Base-by-base conservation (phyloP, 2,888 invertebrate species). In the Drosophila pegasa region DNA sequence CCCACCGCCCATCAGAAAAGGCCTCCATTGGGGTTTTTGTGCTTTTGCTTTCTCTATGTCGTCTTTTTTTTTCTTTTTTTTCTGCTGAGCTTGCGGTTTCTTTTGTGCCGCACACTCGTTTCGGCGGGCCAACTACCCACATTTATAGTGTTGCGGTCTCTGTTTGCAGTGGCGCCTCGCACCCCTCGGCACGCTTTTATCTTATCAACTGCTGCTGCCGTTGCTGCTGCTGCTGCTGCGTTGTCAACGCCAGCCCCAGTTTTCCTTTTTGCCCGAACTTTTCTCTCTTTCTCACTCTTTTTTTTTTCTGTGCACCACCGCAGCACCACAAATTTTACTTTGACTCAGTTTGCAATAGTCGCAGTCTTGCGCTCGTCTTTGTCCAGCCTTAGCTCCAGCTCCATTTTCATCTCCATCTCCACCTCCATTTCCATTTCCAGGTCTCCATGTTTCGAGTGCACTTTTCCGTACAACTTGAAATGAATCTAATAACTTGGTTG, bases 71-170 rank as follows among this genome's bases (percentile, higher is more conserved):
- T 25, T 38, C 25, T 45, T 61, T 20, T 38, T 48, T 38, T 64
- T 62, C 63, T 89, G 89, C 83, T 88, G 89, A 84, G 88, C 89
- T 84, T 89, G 83, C 89, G 83, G 83, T 84, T 84, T 81, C 83
- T 84, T 84, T 84, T 84, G 83, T 89, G 88, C 84, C 86, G 68
- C 52, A 29, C 71, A 55, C 55, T 61, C 57, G 60, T 66, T 78
- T 71, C 68, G 80, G 68, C 59, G 48, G 69, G 9, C 31, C 75
- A 86, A 71, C 88, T 80, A 80, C 78, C 88, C 82, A 88, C 82
- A 83, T 84, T 84, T 84, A 89, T 84, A 87, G 83, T 82, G 82
- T 83, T 82, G 82, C 80, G 82, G 88, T 83, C 84, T 75, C 70
- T 78, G 79, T 78, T 74, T 77, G 74, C 66, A 57, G 20, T 31